Evolutionary conservation across 1,140 invertebrate species (phyloP).

Genomic region (Aphaenogaster rudis): DNA sequence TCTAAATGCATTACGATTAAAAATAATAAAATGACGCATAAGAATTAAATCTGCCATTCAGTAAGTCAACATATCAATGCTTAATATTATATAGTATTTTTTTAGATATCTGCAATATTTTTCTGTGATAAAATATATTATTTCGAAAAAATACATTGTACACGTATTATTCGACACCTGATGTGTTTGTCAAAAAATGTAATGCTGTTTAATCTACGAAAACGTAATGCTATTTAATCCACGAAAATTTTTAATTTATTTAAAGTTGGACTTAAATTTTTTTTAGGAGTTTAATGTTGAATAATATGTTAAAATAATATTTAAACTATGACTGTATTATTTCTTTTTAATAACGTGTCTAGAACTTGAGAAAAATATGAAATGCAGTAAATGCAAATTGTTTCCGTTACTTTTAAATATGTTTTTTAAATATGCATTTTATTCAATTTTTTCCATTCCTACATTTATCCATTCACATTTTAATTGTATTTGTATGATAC

Average conservation of each 20-base stretch:
- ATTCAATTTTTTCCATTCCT: conserved; percentile 54
- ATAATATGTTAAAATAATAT: conserved; percentile 19
- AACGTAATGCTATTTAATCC: conserved; percentile 34
- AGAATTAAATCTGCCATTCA: neutral
- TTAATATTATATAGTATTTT: neutral
- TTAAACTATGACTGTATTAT: conserved; percentile 17
- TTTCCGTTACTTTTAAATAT: conserved; percentile 45
- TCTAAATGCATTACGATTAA: conserved; percentile 22
- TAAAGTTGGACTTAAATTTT: conserved; percentile 8
- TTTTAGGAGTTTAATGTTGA: neutral
- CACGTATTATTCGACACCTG: neutral
- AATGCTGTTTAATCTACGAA: conserved; percentile 37
- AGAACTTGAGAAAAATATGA: conserved; percentile 27
- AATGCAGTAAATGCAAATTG: conserved; percentile 33
- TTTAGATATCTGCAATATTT: conserved; percentile 1
- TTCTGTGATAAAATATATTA: neutral
- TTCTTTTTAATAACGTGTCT: conserved; percentile 6
- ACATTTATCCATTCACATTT: conserved; percentile 54
- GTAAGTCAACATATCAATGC: conserved; percentile 12
- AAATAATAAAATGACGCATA: conserved; percentile 5
- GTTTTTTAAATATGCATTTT: conserved; percentile 57
- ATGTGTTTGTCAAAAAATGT: conserved; percentile 5
- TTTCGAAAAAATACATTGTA: neutral
- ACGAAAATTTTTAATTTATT: conserved; percentile 39
- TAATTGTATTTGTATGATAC: conserved; percentile 77